phyloP scores from a whole-genome alignment of 1,140 invertebrate species.

The Artemia franciscana region DNA sequence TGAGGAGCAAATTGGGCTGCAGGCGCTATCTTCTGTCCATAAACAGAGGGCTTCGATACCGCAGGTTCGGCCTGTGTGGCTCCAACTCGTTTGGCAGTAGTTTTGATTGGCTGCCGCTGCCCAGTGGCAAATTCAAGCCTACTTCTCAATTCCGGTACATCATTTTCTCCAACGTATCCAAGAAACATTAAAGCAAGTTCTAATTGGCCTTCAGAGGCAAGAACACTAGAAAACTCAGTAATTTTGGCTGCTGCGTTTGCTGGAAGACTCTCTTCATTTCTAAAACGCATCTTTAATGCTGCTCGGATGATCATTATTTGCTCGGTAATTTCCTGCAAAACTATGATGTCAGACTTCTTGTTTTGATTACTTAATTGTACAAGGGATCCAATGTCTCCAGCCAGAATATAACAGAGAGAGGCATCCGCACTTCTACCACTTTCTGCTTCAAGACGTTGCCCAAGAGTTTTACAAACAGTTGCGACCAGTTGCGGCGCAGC shows the following conservation, averaged over 20 bases:
- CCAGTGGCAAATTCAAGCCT: too few species aligned
- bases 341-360: too few species aligned
- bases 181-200: slow-evolving; percentile 45
- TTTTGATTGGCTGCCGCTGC: too few species aligned
- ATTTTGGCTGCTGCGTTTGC: slow-evolving; percentile 19
- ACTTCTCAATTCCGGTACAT: too few species aligned
- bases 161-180: slow-evolving; percentile 28
- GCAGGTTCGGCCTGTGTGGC: too few species aligned
- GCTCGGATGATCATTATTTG: slow-evolving; percentile 51
- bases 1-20: too few species aligned
- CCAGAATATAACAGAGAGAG: slow-evolving; percentile 65
- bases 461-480: slow-evolving; percentile 33
- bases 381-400: slow-evolving; percentile 41
- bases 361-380: too few species aligned
- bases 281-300: slow-evolving; percentile 42
- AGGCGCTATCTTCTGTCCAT: too few species aligned
- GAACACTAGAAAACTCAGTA: slow-evolving; percentile 44
- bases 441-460: slow-evolving; percentile 33
- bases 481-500: slow-evolving; percentile 35
- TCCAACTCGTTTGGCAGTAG: too few species aligned
- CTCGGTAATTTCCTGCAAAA: slow-evolving; percentile 55
- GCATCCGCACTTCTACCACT: slow-evolving; percentile 28
- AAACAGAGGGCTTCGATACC: too few species aligned
- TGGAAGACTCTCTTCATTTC: slow-evolving; percentile 13
- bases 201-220: slow-evolving; percentile 63